These are phyloP conservation scores for Scrobipalpa costella DNA, from an alignment of 2,888 invertebrate species.

Conservation along the genomic window DNA sequence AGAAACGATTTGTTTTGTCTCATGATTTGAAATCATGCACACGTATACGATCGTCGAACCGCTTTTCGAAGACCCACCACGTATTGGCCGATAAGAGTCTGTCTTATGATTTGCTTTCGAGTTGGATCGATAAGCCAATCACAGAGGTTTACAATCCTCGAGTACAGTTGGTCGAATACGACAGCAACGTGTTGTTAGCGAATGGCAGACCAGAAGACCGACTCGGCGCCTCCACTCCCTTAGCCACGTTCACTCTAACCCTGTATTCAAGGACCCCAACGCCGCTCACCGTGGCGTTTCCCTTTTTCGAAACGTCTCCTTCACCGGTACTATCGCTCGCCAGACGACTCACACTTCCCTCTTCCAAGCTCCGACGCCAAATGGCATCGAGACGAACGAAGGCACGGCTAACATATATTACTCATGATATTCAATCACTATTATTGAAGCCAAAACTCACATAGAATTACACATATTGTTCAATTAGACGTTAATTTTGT, in stretches of 20 bases:
- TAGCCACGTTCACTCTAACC: slow-evolving; percentile 60
- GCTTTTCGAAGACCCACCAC: slow-evolving; percentile 75
- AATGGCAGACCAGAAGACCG: not conserved
- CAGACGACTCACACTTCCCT: slow-evolving; percentile 37
- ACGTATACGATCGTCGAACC: slow-evolving; percentile 79
- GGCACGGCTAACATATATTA: slow-evolving; percentile 77
- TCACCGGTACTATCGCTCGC: slow-evolving; percentile 40
- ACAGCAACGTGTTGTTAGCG: not conserved
- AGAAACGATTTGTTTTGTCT: slow-evolving; percentile 68
- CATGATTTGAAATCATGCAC: slow-evolving; percentile 78
- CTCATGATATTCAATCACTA: slow-evolving; percentile 59
- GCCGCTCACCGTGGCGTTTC: slow-evolving; percentile 38
- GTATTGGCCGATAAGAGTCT: slow-evolving; percentile 51
- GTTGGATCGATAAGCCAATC: not conserved
- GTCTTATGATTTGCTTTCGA: slow-evolving; percentile 4
- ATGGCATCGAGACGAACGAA: slow-evolving; percentile 75
- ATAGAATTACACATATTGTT: slow-evolving; percentile 73
- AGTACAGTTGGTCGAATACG: not conserved
- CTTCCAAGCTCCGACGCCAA: slow-evolving; percentile 40
- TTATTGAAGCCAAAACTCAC: slow-evolving; percentile 75
- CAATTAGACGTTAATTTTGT: slow-evolving; percentile 76
- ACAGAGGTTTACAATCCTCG: not conserved
- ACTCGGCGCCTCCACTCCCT: slow-evolving; percentile 47
- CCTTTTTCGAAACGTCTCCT: slow-evolving; percentile 50
- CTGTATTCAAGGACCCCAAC: slow-evolving; percentile 62